These are phyloP conservation scores for Drosophila jambulina DNA, from an alignment of 1,140 invertebrate genomes.

Conservation along the genomic window DNA sequence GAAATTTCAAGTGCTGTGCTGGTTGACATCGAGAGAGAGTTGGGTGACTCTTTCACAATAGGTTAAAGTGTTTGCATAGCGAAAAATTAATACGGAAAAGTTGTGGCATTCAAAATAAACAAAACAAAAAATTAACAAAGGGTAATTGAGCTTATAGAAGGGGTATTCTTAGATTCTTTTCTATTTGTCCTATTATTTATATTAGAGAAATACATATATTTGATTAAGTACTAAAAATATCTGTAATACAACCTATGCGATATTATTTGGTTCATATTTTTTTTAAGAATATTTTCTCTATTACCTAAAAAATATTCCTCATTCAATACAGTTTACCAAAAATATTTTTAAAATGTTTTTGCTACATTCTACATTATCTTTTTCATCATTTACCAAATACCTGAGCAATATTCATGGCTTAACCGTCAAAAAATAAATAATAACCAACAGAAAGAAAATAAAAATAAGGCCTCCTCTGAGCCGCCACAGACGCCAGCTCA, in stretches of 20 bases:
- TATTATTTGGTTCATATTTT: neutral
- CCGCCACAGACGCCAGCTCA: slow-evolving; percentile 55
- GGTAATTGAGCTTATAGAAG: neutral
- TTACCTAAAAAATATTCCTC: neutral
- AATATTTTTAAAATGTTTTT: neutral
- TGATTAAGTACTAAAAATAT: neutral
- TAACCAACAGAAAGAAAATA: neutral
- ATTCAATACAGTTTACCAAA: neutral
- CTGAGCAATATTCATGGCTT: slow-evolving; percentile 12
- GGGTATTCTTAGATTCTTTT: neutral
- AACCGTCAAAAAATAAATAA: slow-evolving; percentile 46
- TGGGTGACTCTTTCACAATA: slow-evolving; percentile 6
- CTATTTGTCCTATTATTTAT: neutral
- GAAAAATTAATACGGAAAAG: slow-evolving; percentile 1
- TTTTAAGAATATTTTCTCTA: neutral
- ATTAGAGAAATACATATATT: neutral
- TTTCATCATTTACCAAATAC: slow-evolving; percentile 4
- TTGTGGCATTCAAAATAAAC: slow-evolving; percentile 9
- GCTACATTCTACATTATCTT: neutral
- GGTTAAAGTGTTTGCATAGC: slow-evolving; percentile 6
- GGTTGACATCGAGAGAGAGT: slow-evolving; percentile 1
- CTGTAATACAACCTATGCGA: neutral
- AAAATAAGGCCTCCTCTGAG: neutral
- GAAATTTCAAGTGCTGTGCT: slow-evolving; percentile 49
- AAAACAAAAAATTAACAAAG: neutral